These are phyloP conservation scores for Toxotes lorentzi DNA, from an alignment of 2,797 vertebrate species.

Conservation along the genomic window DNA sequence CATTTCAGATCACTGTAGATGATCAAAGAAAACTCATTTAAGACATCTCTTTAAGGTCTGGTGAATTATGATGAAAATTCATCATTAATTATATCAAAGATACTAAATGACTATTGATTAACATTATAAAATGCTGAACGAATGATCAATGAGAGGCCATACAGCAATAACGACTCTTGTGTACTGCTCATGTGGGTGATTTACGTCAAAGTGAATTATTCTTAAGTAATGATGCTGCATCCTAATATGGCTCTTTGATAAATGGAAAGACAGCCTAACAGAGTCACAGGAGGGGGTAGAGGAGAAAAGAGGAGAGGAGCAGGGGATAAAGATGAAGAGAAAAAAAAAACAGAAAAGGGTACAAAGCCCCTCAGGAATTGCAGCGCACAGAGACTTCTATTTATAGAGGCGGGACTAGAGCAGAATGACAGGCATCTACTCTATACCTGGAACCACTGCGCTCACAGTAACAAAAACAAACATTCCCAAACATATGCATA, in stretches of 20 bases:
- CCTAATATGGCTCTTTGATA: conserved; percentile 56
- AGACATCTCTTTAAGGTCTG: neutral
- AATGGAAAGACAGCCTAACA: conserved; percentile 59
- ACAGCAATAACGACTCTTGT: conserved; percentile 16
- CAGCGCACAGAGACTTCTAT: conserved; percentile 73
- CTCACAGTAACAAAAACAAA: conserved; percentile 61
- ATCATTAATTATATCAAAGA: neutral
- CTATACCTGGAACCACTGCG: conserved; percentile 60
- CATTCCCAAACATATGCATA: conserved; percentile 52
- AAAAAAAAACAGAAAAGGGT: conserved; percentile 47
- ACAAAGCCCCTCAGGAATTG: conserved; percentile 71
- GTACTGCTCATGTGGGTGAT: conserved; percentile 26
- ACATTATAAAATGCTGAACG: neutral
- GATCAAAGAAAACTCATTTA: neutral
- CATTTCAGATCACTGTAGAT: neutral
- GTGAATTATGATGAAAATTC: neutral
- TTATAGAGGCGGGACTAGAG: conserved; percentile 79
- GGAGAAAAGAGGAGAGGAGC: conserved; percentile 20
- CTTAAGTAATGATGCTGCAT: conserved; percentile 50
- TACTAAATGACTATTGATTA: neutral
- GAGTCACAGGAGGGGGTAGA: conserved; percentile 36
- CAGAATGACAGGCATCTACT: conserved; percentile 74
- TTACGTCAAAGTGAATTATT: conserved; percentile 48
- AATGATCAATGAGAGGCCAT: conserved; percentile 16
- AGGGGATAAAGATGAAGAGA: conserved; percentile 40